Base-by-base conservation (phyloP, 2,888 invertebrate species). In the Perdita meconis region DNA sequence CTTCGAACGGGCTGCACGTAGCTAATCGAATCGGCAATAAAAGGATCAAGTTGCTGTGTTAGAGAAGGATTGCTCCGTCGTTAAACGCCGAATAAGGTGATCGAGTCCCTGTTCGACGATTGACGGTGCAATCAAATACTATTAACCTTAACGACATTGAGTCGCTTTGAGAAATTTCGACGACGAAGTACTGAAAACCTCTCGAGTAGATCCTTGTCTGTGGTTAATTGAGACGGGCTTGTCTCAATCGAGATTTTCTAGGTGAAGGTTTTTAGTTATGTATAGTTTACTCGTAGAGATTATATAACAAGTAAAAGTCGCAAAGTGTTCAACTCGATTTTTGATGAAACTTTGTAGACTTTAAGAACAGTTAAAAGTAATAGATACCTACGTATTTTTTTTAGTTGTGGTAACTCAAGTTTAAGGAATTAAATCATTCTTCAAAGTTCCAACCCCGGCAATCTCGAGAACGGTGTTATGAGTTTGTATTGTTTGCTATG, bases 111-210 rank as follows among this genome's bases (percentile, higher is more conserved):
- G 13, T 53, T 16, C 19, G n/a, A 19, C 13, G 34, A 56, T 65
- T 26, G 22, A 22, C 59, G 30, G n/a, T 42, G 24, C 44, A 50
- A 65, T 65, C 26, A 70, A 38, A 64, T 44, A 64, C 70, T 55
- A 38, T 70, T 56, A 12, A 13, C 19, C 38, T n/a, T 56, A 56
- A 56, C 55, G 38, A 47, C 70, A 10, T 12, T 38, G 47, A 65
- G 64, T 65, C 56, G 55, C 47, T 30, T 38, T n/a, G 12, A n/a
- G 16, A 13, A 30, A 26, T 50, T 50, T 47, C 38, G 6, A 69
- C 40, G 44, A 30, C 22, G 47, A 47, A 22, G 57, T 30, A 30
- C 30, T 6, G 6, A 6, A 2, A 30, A 30, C 30, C 30, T 22
- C 47, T 22, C 10, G 10, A 16, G 0, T 19, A 3, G 10, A 26